Conservation (phyloP, 2,888 invertebrate genomes). For the Mythimna albipuncta region DNA sequence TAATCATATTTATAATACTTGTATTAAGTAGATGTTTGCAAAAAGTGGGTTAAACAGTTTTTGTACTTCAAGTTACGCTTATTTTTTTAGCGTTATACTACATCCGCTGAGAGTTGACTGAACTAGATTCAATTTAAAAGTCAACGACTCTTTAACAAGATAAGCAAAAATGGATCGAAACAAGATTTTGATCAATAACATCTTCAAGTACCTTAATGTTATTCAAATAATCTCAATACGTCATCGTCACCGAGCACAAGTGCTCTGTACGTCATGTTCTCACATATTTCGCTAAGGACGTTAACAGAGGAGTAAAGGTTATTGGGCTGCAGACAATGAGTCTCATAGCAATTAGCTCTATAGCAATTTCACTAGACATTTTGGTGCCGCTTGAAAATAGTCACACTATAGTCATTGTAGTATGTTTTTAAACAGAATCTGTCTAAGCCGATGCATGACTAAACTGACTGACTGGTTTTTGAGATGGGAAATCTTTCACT, state of each 20-base stretch:
- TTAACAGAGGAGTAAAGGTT: conserved; percentile 41
- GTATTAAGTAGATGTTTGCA: conserved; percentile 13
- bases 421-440: not conserved
- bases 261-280: conserved; percentile 5
- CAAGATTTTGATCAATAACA: conserved; percentile 15
- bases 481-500: no score
- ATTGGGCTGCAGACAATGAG: conserved; percentile 17
- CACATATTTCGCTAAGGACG: conserved; percentile 1
- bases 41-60: conserved; percentile 40
- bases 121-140: conserved; percentile 33
- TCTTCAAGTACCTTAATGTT: not conserved
- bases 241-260: not conserved
- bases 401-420: not conserved
- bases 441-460: no score
- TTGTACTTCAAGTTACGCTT: conserved; percentile 23
- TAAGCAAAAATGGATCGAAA: conserved; percentile 27
- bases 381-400: not conserved
- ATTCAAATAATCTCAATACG: conserved; percentile 1
- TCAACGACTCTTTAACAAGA: conserved; percentile 44
- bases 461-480: no score
- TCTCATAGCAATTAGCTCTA: conserved; percentile 39
- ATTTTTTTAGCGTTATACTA: conserved; percentile 24
- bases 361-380: conserved; percentile 17
- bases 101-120: conserved; percentile 34
- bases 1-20: conserved; percentile 29